These are phyloP conservation scores for Turritopsis rubra DNA, from an alignment of 30 jellyfish, hydroid and myxozoan species.

Conservation along the genomic window DNA sequence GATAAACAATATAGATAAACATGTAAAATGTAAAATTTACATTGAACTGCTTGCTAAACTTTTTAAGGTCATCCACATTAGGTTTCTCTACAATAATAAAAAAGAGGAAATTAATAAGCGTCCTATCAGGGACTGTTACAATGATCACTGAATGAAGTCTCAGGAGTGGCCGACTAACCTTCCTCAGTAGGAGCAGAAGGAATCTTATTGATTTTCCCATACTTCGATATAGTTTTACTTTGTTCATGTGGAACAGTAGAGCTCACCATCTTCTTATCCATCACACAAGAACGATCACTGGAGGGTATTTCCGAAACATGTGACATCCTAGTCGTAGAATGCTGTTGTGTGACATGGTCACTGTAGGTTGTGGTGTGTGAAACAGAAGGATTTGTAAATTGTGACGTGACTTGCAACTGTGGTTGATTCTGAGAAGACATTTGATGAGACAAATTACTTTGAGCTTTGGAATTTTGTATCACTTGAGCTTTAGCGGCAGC, in stretches of 20 bases:
- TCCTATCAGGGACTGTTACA: neutral
- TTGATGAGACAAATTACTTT: neutral
- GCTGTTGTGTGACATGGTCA: constrained; percentile 10
- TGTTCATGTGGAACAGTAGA: neutral
- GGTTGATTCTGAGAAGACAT: neutral
- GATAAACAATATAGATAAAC: neutral
- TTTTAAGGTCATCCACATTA: constrained; percentile 17
- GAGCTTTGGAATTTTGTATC: constrained; percentile 22
- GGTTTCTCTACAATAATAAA: neutral
- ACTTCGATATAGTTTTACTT: neutral
- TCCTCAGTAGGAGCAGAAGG: neutral
- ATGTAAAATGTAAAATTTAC: neutral
- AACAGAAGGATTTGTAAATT: neutral
- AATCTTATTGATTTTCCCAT: neutral
- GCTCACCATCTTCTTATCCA: neutral
- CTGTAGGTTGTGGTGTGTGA: neutral
- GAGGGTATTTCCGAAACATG: neutral
- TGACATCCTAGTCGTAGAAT: neutral
- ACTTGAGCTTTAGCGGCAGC: constrained; percentile 27
- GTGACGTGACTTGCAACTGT: neutral
- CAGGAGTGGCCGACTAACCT: neutral
- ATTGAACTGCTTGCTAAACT: constrained; percentile 5
- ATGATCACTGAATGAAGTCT: too few species aligned
- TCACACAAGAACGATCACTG: neutral
- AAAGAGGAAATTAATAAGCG: neutral